phyloP scores from a whole-genome alignment of 2,113 vertebrate genomes.

The Tetrao urogallus region DNA sequence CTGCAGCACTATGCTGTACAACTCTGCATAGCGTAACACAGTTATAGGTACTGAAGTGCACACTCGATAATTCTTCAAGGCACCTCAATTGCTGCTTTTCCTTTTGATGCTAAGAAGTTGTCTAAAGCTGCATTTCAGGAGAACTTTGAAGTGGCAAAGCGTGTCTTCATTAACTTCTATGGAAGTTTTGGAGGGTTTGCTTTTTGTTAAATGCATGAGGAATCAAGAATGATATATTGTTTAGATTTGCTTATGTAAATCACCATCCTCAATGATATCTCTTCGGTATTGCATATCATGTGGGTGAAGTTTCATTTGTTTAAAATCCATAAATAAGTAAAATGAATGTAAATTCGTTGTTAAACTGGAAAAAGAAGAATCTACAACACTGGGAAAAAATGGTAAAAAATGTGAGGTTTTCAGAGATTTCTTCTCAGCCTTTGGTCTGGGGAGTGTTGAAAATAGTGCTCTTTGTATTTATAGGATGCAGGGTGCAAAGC shows the following conservation, averaged over 20 bases:
- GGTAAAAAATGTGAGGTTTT: not conserved
- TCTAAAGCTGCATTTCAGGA: not conserved
- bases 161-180: not conserved
- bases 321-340: not conserved
- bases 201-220: not conserved
- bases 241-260: not conserved
- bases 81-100: not conserved
- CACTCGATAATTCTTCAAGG: rapidly evolving
- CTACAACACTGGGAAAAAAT: not conserved
- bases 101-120: not conserved
- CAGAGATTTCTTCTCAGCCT: not conserved
- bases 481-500: not conserved
- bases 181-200: not conserved
- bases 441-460: not conserved
- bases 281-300: not conserved
- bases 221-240: not conserved
- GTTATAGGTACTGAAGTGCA: not conserved
- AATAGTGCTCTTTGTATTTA: not conserved
- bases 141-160: not conserved
- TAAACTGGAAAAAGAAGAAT: not conserved
- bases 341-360: not conserved
- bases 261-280: not conserved
- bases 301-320: not conserved
- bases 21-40: not conserved
- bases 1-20: rapidly evolving